These are phyloP conservation scores for Neodontobutis hainanensis DNA, from an alignment of 2,113 vertebrate species.

Conservation along the genomic window DNA sequence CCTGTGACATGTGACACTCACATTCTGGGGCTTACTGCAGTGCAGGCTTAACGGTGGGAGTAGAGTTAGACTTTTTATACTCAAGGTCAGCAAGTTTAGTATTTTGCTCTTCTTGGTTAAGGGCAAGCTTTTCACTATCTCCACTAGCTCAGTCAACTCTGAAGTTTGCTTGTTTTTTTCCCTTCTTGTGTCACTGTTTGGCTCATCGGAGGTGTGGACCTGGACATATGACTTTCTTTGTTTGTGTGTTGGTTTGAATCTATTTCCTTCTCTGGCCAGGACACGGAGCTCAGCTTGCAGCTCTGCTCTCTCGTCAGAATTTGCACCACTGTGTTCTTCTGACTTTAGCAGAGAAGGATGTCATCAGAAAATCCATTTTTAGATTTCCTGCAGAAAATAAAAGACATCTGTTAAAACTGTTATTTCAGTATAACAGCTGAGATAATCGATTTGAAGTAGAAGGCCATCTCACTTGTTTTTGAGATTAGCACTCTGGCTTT, in stretches of 20 bases:
- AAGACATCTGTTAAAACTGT: too few relatives aligned
- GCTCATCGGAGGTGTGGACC: neutral
- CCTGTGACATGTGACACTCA: neutral
- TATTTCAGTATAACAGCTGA: too few relatives aligned
- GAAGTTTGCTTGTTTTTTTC: conserved; percentile 1
- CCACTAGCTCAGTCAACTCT: neutral
- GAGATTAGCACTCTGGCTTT: too few relatives aligned
- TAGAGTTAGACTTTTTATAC: neutral
- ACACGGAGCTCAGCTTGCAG: conserved; percentile 17
- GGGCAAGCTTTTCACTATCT: conserved; percentile 12
- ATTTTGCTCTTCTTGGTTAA: conserved; percentile 8
- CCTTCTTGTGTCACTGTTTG: neutral
- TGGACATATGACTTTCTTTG: neutral
- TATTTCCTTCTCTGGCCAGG: conserved; percentile 1
- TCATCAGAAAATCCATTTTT: too few relatives aligned
- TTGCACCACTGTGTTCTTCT: too few relatives aligned
- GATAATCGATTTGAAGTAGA: too few relatives aligned
- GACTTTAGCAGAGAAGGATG: too few relatives aligned
- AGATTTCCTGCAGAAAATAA: too few relatives aligned
- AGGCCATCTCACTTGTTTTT: too few relatives aligned
- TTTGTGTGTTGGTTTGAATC: conserved; percentile 5
- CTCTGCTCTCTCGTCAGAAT: too few relatives aligned
- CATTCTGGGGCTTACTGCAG: neutral
- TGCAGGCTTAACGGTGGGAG: neutral
- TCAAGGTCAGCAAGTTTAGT: conserved; percentile 3